Conservation (phyloP, 2,797 vertebrate genomes). For the Mustela erminea region DNA sequence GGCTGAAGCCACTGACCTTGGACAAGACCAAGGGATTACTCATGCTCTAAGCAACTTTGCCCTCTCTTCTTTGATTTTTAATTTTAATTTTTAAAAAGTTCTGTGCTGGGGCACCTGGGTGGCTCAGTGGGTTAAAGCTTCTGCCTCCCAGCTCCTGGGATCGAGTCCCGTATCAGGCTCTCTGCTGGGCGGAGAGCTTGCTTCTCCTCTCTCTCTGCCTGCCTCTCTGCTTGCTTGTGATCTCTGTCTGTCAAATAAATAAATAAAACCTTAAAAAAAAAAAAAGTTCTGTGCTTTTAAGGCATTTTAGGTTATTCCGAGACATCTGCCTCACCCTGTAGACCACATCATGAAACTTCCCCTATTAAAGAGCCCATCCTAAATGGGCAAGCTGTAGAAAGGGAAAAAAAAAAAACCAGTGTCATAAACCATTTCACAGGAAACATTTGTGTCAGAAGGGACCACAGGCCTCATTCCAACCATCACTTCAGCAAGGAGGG, state of each 20-base stretch:
- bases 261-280: no score
- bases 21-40: neutral
- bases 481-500: neutral
- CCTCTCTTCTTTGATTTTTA: neutral
- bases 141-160: no score
- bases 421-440: neutral
- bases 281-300: constrained; percentile 17
- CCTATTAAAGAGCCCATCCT: neutral
- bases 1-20: neutral
- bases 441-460: neutral
- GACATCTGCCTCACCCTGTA: constrained; percentile 2
- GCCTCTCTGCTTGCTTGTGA: no score
- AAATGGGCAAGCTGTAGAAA: neutral
- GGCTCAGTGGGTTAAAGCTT: no score
- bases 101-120: no score
- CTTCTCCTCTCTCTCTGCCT: no score
- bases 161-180: no score
- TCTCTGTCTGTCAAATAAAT: no score
- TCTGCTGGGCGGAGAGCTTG: no score
- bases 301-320: constrained; percentile 47
- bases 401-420: neutral
- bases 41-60: neutral
- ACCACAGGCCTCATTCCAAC: neutral
- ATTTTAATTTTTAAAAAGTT: neutral
- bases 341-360: constrained; percentile 10